Evolutionary conservation across 2,888 invertebrate species (phyloP), one percentile per base, ranked within the genome.

Genomic region (Pediacus dermestoides): DNA sequence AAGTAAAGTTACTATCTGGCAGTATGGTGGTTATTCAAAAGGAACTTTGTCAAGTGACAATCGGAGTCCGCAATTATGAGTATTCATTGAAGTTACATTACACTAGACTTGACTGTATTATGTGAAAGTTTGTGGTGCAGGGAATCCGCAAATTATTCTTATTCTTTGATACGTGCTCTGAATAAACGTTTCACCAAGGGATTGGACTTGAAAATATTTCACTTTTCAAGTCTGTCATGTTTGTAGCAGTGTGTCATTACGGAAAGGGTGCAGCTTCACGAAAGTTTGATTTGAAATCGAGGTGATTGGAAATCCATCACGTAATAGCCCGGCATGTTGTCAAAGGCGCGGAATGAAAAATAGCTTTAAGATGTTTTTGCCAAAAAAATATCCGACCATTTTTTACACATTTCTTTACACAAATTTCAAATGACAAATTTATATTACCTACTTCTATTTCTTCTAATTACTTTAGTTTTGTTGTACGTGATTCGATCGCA

Each of bases 251-350:
- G 55, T 56, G 56, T 55, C 53, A 53, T 55, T 48, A 53, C 46
- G 49, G 39, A 37, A 39, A 50, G 50, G 55, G 54, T 48, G 56
- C 54, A 56, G 52, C 50, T 48, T 45, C 45, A 42, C 52, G 49
- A 58, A 57, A 58, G 57, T 61, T 59, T 58, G 57, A 60, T 61
- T 61, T 55, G 53, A 58, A 60, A 61, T 58, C 57, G 57, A 58
- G 56, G 57, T 60, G 63, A 64, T 63, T 63, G 61, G 61, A 63
- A 63, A 63, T 60, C 61, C 61, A 63, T 64, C 63, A 61, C 58
- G 58, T 57, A 58, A 61, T 60, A 55, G 60, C 53, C 28, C 10
- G 56, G 49, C 51, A 41, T 46, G 52, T 57, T 59, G 62, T 62
- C 60, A 61, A 50, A 48, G 34, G 49, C 42, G 48, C 43, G 46